Conservation (phyloP, 2,113 vertebrate genomes). For the Anarrhichthys ocellatus region DNA sequence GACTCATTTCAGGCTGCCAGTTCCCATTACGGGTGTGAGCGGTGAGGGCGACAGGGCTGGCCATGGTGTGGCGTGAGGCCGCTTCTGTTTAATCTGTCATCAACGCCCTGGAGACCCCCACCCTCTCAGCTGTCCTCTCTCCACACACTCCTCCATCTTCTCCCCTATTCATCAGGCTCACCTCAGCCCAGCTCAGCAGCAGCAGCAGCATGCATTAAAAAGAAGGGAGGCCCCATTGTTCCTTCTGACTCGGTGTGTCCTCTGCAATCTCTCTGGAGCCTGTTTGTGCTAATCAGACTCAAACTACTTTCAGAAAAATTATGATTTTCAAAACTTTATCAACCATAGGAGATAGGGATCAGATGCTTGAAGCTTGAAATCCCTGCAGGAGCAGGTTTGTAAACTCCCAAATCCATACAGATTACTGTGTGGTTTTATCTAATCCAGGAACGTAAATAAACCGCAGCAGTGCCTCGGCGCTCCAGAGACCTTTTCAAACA, state of each 20-base stretch:
- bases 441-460: slow-evolving; percentile 78
- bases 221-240: slow-evolving; percentile 67
- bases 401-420: slow-evolving; percentile 72
- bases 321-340: slow-evolving; percentile 43
- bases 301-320: slow-evolving; percentile 45
- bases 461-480: slow-evolving; percentile 41
- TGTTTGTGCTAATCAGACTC: slow-evolving; percentile 28
- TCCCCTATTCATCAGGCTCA: slow-evolving; percentile 90
- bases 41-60: slow-evolving; percentile 92
- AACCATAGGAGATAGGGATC: slow-evolving; percentile 25
- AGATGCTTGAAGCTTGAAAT: slow-evolving; percentile 41
- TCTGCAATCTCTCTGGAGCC: slow-evolving; percentile 25
- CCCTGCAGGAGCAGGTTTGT: slow-evolving; percentile 58
- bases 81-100: slow-evolving; percentile 99
- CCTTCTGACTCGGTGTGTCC: slow-evolving; percentile 41
- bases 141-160: slow-evolving; percentile 65
- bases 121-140: slow-evolving; percentile 61
- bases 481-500: slow-evolving; percentile 75
- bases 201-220: slow-evolving; percentile 87
- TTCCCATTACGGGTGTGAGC: slow-evolving; percentile 94
- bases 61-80: slow-evolving; percentile 85
- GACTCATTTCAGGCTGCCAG: slow-evolving; percentile 99
- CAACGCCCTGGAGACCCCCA: slow-evolving; percentile 93
- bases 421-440: slow-evolving; percentile 74
- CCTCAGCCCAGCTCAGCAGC: slow-evolving; percentile 84